Evolutionary conservation across 2,888 invertebrate species (phyloP).

Genomic region (Taphrorychus bicolor): DNA sequence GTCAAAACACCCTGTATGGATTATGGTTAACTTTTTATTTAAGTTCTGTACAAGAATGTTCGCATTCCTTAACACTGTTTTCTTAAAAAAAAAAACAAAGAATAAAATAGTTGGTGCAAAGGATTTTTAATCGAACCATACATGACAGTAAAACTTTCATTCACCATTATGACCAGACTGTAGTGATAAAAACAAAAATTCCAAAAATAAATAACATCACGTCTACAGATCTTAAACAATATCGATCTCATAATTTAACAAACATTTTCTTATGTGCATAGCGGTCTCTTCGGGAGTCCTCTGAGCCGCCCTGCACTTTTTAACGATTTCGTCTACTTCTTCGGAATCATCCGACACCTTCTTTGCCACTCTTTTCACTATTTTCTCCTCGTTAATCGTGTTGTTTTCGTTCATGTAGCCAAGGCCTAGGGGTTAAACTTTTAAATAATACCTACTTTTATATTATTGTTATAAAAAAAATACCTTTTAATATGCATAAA

Average conservation of each 20-base stretch:
- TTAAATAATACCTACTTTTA: background rate
- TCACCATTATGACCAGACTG: too few species aligned
- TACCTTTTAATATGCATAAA: slow-evolving; percentile 26
- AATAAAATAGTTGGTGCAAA: too few species aligned
- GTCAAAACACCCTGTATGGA: too few species aligned
- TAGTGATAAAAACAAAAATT: too few species aligned
- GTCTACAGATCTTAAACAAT: background rate
- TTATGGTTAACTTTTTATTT: too few species aligned
- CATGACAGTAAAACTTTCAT: too few species aligned
- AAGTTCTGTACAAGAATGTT: too few species aligned
- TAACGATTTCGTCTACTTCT: background rate
- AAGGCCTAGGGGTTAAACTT: background rate
- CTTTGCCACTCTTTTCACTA: background rate
- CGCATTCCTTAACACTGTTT: too few species aligned
- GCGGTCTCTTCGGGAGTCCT: slow-evolving; percentile 19
- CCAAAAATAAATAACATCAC: too few species aligned
- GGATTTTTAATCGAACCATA: too few species aligned
- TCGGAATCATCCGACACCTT: background rate
- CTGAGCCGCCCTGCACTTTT: slow-evolving; percentile 14
- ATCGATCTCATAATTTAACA: background rate
- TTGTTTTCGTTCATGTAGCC: background rate
- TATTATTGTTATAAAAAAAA: too few species aligned
- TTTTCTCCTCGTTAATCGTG: background rate
- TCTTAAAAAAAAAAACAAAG: too few species aligned
- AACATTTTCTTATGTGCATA: background rate